A percentile compares a stretch with the other conserved stretches of the same genome.
Conservation (phyloP, 2,888 invertebrate species). For the Arenicola marina region DNA sequence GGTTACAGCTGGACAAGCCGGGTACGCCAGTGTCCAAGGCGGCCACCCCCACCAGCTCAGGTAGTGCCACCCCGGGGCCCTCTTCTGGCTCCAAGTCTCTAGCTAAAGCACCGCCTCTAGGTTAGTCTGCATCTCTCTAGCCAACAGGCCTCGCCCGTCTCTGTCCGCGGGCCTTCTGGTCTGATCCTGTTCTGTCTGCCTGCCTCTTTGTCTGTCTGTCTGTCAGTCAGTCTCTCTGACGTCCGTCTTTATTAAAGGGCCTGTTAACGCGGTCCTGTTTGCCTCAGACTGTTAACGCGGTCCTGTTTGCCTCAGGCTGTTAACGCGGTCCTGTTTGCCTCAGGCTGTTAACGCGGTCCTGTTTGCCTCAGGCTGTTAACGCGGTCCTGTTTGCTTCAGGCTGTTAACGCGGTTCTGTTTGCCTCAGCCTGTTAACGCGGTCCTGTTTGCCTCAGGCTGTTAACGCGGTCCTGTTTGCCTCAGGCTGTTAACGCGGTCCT, state of each 20-base stretch:
- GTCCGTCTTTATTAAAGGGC: not conserved
- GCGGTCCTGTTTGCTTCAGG: too few relatives aligned
- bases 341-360: too few relatives aligned
- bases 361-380: too few relatives aligned
- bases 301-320: too few relatives aligned
- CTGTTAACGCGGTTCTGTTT: too few relatives aligned
- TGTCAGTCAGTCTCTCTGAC: not conserved
- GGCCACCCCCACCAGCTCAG: constrained; percentile 76
- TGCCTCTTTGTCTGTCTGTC: not conserved
- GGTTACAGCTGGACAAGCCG: constrained; percentile 64
- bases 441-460: too few relatives aligned
- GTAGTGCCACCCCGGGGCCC: constrained; percentile 57
- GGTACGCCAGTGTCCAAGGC: constrained; percentile 89
- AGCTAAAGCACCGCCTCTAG: constrained; percentile 21
- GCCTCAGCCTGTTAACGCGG: too few relatives aligned
- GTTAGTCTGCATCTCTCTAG: constrained; percentile 7
- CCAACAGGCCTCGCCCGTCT: not conserved
- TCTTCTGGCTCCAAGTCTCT: constrained; percentile 28
- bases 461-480: too few relatives aligned
- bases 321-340: too few relatives aligned
- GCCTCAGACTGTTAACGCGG: too few relatives aligned
- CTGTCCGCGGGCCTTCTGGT: not conserved
- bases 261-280: too few relatives aligned
- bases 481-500: too few relatives aligned
- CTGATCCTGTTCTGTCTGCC: not conserved